Conservation (phyloP, 2,888 invertebrate genomes). For the Zygothrica quintamaculata region DNA sequence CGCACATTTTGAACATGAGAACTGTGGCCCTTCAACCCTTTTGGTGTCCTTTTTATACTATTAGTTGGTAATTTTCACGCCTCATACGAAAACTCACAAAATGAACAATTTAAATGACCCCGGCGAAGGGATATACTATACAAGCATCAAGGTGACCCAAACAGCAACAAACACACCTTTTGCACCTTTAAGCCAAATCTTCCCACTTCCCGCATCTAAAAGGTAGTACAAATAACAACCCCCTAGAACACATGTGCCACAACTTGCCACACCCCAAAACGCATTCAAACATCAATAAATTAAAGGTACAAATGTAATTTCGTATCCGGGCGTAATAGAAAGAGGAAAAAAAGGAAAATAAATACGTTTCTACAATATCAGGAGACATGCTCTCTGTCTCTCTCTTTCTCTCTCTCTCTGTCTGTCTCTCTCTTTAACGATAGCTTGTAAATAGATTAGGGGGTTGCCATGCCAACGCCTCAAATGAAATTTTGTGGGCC, state of each 20-base stretch:
- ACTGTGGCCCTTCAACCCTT: conserved; percentile 39
- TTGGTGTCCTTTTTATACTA: conserved; percentile 50
- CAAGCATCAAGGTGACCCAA: conserved; percentile 52
- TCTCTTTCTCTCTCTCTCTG: too few relatives aligned
- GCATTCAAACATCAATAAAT: conserved; percentile 75
- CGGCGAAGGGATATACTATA: conserved; percentile 25
- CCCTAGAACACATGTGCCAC: conserved; percentile 33
- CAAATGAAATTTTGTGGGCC: conserved; percentile 26
- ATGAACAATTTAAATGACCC: conserved; percentile 54
- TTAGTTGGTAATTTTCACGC: conserved; percentile 75
- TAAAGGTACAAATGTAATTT: conserved; percentile 76
- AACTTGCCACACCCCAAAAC: conserved; percentile 40
- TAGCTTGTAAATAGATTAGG: conserved; percentile 70
- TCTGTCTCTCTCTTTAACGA: conserved; percentile 44
- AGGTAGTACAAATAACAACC: conserved; percentile 40
- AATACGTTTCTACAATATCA: conserved; percentile 49
- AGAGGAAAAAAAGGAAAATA: conserved; percentile 48
- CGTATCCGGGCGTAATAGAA: conserved; percentile 49
- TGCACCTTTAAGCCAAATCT: conserved; percentile 34
- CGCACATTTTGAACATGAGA: conserved; percentile 41
- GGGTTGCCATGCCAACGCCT: conserved; percentile 64
- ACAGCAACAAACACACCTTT: conserved; percentile 37
- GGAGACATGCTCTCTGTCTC: too few relatives aligned
- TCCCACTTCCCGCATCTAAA: too few relatives aligned
- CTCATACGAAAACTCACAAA: conserved; percentile 45